A percentile compares a stretch with the other conserved stretches of the same genome.
Conservation (phyloP, 2,113 vertebrate species). For the Pycnonotus jocosus region DNA sequence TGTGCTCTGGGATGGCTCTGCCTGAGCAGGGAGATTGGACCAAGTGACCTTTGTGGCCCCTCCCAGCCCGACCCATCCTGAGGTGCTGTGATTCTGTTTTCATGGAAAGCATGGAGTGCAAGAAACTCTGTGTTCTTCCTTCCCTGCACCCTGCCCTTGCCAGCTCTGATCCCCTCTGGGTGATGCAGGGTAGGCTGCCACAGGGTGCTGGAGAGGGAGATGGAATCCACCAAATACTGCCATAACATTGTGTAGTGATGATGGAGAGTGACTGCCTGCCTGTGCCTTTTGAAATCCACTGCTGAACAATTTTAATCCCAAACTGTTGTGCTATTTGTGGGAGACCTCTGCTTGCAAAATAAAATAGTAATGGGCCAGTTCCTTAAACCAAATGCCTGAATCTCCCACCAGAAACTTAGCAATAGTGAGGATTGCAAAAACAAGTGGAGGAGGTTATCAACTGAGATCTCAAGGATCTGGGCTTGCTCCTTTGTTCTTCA, state of each 20-base stretch:
- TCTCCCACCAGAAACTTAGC: neutral
- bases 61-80: no score
- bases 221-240: neutral
- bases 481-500: neutral
- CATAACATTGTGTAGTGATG: accelerated
- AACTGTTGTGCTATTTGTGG: neutral
- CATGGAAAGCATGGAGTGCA: neutral
- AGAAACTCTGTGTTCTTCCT: neutral
- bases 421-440: neutral
- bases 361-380: neutral
- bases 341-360: neutral
- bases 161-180: accelerated
- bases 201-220: neutral
- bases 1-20: neutral
- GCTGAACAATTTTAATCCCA: neutral
- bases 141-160: neutral
- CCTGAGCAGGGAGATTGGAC: neutral
- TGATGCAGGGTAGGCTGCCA: accelerated
- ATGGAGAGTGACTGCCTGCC: neutral
- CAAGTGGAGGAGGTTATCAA: neutral
- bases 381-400: neutral
- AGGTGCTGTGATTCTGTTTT: neutral
- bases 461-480: neutral
- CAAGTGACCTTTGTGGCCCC: no score
- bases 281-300: neutral